phyloP scores from a whole-genome alignment of 2,113 vertebrate species.

The Eulemur macaco region DNA sequence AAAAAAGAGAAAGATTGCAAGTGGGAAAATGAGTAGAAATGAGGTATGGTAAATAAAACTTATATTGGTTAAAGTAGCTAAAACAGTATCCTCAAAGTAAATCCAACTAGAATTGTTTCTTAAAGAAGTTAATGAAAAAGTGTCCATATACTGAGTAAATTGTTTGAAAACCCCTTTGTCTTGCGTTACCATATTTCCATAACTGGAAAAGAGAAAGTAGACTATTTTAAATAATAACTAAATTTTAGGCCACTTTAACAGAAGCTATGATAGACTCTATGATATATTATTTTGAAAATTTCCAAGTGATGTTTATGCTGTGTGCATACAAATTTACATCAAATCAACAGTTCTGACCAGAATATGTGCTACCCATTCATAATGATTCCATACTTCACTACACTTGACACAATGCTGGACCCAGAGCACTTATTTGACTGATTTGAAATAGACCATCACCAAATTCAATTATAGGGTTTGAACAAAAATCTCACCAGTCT shows the following conservation, averaged over 20 bases:
- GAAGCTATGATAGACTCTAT: background rate
- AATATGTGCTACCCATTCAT: background rate
- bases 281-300: background rate
- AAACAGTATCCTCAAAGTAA: background rate
- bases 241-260: constrained; percentile 13
- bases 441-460: background rate
- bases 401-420: background rate
- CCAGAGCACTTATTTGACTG: background rate
- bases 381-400: background rate
- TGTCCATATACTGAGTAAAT: background rate
- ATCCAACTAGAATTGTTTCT: background rate
- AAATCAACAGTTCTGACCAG: background rate
- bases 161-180: background rate
- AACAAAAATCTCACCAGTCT: background rate
- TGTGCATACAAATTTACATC: background rate
- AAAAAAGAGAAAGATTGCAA: background rate
- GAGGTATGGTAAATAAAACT: background rate
- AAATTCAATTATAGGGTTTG: background rate
- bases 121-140: background rate
- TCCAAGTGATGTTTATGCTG: background rate
- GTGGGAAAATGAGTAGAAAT: constrained; percentile 30
- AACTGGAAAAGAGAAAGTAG: background rate
- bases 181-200: background rate
- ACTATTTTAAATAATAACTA: background rate
- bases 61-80: background rate